phyloP scores from a whole-genome alignment of 2,797 vertebrate genomes.

The Siniperca undulata region DNA sequence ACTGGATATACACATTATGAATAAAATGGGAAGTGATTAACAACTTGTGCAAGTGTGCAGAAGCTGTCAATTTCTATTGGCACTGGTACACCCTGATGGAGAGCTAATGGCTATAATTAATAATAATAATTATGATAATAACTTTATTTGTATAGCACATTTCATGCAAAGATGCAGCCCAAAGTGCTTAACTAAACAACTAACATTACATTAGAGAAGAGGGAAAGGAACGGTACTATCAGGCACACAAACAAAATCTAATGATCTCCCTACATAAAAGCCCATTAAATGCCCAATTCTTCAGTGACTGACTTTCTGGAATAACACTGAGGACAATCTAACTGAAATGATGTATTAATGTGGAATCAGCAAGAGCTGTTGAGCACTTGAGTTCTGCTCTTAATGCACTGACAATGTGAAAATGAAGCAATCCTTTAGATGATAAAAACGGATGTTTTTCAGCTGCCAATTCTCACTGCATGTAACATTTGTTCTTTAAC shows the following conservation, averaged over 20 bases:
- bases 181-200: too few relatives aligned
- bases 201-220: constrained; percentile 34
- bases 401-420: neutral
- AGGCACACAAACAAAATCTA: constrained; percentile 26
- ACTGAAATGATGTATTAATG: constrained; percentile 19
- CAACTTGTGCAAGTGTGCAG: constrained; percentile 21
- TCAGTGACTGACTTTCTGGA: constrained; percentile 9
- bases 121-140: too few relatives aligned
- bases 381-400: neutral
- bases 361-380: constrained; percentile 2
- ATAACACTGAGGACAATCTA: constrained; percentile 1
- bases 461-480: constrained; percentile 1
- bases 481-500: neutral
- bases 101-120: constrained; percentile 24
- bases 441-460: neutral
- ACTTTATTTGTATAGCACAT: too few relatives aligned
- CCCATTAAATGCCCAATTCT: constrained; percentile 4
- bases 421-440: neutral
- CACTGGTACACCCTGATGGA: constrained; percentile 20
- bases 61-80: constrained; percentile 41
- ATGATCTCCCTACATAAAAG: constrained; percentile 15
- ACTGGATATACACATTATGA: constrained; percentile 24
- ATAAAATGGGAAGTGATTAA: constrained; percentile 41
- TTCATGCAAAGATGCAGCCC: too few relatives aligned
- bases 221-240: neutral